phyloP scores from a whole-genome alignment of 2,797 vertebrate species.

The Eutrigla gurnardus region DNA sequence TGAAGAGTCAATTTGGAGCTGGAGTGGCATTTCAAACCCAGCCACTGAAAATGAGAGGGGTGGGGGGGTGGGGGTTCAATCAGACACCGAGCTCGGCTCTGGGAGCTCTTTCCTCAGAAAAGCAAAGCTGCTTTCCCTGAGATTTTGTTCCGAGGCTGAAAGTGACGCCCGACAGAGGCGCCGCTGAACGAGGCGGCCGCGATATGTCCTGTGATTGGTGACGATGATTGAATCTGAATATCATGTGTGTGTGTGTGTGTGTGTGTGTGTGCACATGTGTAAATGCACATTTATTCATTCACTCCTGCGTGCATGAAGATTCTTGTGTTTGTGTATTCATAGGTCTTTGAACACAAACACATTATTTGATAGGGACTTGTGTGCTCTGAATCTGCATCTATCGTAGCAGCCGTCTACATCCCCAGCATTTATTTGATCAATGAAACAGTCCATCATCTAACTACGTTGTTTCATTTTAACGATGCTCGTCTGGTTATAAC shows the following conservation, averaged over 20 bases:
- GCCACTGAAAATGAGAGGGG: slow-evolving; percentile 60
- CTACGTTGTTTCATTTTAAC: neutral
- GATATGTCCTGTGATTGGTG: neutral
- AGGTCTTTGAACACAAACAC: neutral
- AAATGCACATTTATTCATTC: slow-evolving; percentile 37
- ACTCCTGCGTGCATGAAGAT: neutral
- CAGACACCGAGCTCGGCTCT: slow-evolving; percentile 59
- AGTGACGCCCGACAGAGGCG: slow-evolving; percentile 44
- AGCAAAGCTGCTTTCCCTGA: slow-evolving; percentile 54
- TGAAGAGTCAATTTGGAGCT: slow-evolving; percentile 79
- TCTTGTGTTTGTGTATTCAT: slow-evolving; percentile 15
- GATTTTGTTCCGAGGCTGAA: slow-evolving; percentile 54
- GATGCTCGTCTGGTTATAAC: neutral
- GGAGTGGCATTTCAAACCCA: slow-evolving; percentile 76
- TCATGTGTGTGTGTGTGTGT: neutral
- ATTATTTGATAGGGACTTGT: neutral
- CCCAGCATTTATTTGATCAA: neutral
- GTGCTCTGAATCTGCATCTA: slow-evolving; percentile 13
- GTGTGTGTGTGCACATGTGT: slow-evolving; percentile 13
- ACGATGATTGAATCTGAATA: slow-evolving; percentile 45
- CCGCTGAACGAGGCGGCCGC: slow-evolving; percentile 35
- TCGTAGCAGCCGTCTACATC: neutral
- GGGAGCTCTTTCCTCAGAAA: slow-evolving; percentile 57
- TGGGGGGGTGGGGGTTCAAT: slow-evolving; percentile 43
- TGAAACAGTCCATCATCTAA: neutral